Percentiles rank a stretch among this genome's conserved stretches.
Evolutionary conservation across 2,888 invertebrate genomes (phyloP).

Genomic region (Trichogramma evanescens): DNA sequence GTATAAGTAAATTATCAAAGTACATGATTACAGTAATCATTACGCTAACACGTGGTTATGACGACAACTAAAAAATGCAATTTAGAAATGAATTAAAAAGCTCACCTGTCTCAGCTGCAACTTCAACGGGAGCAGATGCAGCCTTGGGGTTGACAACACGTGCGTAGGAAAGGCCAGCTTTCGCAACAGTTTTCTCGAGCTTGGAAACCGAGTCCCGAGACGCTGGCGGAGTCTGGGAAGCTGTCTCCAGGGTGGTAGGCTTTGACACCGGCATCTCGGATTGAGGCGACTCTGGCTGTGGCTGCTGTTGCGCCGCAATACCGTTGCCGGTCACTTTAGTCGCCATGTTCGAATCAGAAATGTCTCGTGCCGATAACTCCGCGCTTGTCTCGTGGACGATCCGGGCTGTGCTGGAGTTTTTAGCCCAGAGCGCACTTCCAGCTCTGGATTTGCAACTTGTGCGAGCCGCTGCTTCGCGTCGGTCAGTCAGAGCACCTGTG

Average conservation of each 20-base stretch:
- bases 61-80: too few species aligned
- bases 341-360: slow-evolving; percentile 42
- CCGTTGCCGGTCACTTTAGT: slow-evolving; percentile 49
- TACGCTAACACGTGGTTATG: too few species aligned
- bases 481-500: neutral
- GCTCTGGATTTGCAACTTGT: slow-evolving; percentile 3
- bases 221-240: too few species aligned
- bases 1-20: too few species aligned
- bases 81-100: too few species aligned
- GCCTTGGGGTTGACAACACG: slow-evolving; percentile 52
- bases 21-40: too few species aligned
- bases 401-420: neutral
- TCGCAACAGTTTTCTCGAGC: slow-evolving; percentile 31
- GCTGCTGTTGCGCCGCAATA: slow-evolving; percentile 26
- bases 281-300: slow-evolving; percentile 23
- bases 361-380: slow-evolving; percentile 15
- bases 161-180: slow-evolving; percentile 47
- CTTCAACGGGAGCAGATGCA: neutral
- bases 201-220: too few species aligned
- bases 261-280: slow-evolving; percentile 17
- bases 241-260: neutral
- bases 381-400: slow-evolving; percentile 13
- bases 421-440: neutral
- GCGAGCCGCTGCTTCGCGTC: neutral
- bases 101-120: too few species aligned